Conservation (phyloP, 2,888 invertebrate genomes). For the Dasypolia templi region DNA sequence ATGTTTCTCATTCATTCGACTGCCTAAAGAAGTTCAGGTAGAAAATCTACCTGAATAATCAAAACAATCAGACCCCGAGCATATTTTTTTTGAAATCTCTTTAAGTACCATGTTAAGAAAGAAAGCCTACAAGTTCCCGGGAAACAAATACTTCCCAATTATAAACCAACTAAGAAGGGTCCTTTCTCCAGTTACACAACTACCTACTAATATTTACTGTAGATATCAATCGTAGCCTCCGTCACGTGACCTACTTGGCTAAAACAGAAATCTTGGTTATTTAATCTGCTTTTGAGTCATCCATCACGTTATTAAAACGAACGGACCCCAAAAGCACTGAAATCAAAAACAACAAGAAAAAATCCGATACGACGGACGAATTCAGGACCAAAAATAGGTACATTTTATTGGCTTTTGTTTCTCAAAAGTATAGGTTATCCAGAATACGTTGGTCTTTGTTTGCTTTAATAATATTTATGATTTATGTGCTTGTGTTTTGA, state of each 20-base stretch:
- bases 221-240: background rate
- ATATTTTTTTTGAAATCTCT: background rate
- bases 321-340: background rate
- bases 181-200: background rate
- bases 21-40: background rate
- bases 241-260: background rate
- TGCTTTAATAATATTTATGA: constrained; percentile 42
- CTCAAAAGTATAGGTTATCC: constrained; percentile 8
- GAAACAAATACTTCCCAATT: background rate
- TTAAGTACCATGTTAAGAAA: background rate
- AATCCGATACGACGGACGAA: constrained; percentile 13
- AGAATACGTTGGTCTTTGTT: constrained; percentile 46
- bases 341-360: constrained; percentile 22
- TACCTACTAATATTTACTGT: background rate
- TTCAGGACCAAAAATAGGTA: constrained; percentile 34
- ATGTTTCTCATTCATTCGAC: background rate
- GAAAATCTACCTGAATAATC: background rate
- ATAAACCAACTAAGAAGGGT: background rate
- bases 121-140: background rate
- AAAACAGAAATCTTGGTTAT: background rate
- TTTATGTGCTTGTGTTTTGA: constrained; percentile 44
- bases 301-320: background rate
- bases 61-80: background rate
- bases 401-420: background rate
- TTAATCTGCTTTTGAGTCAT: background rate